Conservation (phyloP, 2,797 vertebrate genomes). For the Sciurus carolinensis region DNA sequence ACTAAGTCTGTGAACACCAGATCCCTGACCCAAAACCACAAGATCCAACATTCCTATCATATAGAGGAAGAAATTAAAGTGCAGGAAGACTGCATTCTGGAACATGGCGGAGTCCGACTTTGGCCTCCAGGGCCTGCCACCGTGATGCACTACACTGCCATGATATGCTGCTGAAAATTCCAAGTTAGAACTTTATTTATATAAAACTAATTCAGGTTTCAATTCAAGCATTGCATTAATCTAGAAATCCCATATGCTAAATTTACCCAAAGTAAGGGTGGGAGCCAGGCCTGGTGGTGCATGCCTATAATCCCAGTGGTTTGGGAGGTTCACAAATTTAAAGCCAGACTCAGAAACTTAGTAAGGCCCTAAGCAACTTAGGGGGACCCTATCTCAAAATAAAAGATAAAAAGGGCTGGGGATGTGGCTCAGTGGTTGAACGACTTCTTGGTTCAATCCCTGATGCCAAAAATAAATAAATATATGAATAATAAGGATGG, state of each 20-base stretch:
- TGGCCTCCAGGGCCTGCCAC: not conserved
- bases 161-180: not conserved
- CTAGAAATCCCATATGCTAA: not conserved
- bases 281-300: too few relatives aligned
- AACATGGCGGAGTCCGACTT: not conserved
- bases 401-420: too few relatives aligned
- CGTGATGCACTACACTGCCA: not conserved
- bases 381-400: too few relatives aligned
- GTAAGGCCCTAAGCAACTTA: too few relatives aligned
- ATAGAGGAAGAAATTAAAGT: not conserved
- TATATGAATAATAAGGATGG: too few relatives aligned
- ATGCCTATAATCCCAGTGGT: too few relatives aligned
- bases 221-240: constrained; percentile 10
- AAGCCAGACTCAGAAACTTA: too few relatives aligned
- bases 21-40: not conserved
- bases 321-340: too few relatives aligned
- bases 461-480: too few relatives aligned
- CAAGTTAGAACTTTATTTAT: not conserved
- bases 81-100: not conserved
- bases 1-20: not conserved
- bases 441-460: too few relatives aligned
- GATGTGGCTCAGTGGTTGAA: too few relatives aligned
- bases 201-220: not conserved
- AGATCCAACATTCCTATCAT: not conserved
- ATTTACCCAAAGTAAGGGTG: constrained; percentile 29